Evolutionary conservation across 1,140 invertebrate species (phyloP).

Genomic region (Meloidogyne exigua): DNA sequence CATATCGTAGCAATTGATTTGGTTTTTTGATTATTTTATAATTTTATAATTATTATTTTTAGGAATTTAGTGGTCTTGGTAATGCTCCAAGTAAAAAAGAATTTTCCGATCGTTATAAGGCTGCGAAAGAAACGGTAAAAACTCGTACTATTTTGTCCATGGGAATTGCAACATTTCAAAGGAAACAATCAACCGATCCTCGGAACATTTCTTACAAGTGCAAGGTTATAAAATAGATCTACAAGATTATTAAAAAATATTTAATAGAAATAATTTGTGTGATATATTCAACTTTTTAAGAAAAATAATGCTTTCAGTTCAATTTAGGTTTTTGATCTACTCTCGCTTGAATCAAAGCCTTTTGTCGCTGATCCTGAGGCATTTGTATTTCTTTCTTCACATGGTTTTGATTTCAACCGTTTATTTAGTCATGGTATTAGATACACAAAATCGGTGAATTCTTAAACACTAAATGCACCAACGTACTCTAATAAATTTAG

Average conservation of each 20-base stretch:
- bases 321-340: constrained; percentile 38
- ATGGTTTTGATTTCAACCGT: constrained; percentile 44
- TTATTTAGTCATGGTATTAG: constrained; percentile 28
- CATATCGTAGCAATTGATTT: constrained; percentile 32
- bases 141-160: constrained; percentile 31
- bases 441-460: constrained; percentile 29
- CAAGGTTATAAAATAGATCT: constrained; percentile 11
- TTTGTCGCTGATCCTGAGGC: constrained; percentile 44
- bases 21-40: constrained; percentile 30
- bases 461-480: neutral
- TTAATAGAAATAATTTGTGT: constrained; percentile 1
- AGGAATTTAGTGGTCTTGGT: constrained; percentile 40
- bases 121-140: constrained; percentile 13
- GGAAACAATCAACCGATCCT: neutral
- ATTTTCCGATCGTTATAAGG: constrained; percentile 27
- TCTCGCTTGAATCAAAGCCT: constrained; percentile 28
- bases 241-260: neutral
- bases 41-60: constrained; percentile 8
- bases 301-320: neutral
- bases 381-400: constrained; percentile 31
- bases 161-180: constrained; percentile 35
- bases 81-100: neutral
- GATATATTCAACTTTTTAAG: too few relatives aligned
- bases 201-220: constrained; percentile 23
- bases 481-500: neutral